Percentiles rank a stretch among this genome's conserved stretches.
phyloP scores from a whole-genome alignment of 2,888 invertebrate genomes.

The Keiferia lycopersicella region DNA sequence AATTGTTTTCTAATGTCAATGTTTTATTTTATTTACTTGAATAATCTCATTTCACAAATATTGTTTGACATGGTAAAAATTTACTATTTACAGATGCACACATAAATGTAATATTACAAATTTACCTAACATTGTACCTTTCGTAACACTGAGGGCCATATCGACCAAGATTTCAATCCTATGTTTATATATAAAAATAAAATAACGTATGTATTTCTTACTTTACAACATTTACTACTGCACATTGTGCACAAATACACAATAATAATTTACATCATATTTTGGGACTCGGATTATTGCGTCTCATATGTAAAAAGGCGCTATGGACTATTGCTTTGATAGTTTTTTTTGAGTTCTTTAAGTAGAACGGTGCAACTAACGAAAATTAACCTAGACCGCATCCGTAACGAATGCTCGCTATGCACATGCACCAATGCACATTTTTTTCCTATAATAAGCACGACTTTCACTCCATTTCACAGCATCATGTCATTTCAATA shows the following conservation, averaged over 20 bases:
- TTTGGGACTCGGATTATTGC: conserved; percentile 38
- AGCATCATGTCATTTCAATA: conserved; percentile 32
- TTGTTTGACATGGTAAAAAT: conserved; percentile 75
- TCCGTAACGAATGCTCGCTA: neutral
- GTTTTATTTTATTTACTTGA: conserved; percentile 73
- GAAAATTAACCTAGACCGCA: conserved; percentile 8
- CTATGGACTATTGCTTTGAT: conserved; percentile 33
- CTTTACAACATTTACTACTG: conserved; percentile 67
- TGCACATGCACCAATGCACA: conserved; percentile 29
- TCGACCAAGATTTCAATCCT: conserved; percentile 62
- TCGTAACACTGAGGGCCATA: conserved; percentile 58
- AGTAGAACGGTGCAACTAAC: conserved; percentile 4
- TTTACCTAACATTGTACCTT: conserved; percentile 76
- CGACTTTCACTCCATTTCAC: conserved; percentile 30
- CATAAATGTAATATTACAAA: conserved; percentile 64
- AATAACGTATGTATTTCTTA: conserved; percentile 64
- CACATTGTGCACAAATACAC: conserved; percentile 66
- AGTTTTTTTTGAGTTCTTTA: neutral
- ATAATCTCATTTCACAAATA: conserved; percentile 77
- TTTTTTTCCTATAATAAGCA: conserved; percentile 26
- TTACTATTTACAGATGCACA: conserved; percentile 75
- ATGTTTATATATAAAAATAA: conserved; percentile 76
- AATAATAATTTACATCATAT: conserved; percentile 52
- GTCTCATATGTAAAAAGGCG: conserved; percentile 27
- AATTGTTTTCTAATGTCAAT: conserved; percentile 62